Evolutionary conservation across 2,888 invertebrate species (phyloP).

Genomic region (Drosophila pseudotalamancana): DNA sequence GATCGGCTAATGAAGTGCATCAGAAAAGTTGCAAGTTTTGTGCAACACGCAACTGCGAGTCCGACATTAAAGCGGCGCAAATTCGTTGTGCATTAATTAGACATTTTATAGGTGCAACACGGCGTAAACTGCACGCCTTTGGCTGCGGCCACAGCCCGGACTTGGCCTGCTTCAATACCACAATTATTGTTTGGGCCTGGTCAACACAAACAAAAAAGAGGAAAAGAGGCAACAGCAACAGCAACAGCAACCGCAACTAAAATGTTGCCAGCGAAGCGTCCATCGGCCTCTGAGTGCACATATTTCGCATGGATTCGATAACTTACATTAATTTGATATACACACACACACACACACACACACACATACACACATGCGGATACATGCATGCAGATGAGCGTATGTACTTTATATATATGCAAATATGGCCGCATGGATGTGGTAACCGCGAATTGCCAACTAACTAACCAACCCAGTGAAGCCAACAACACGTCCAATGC

Average conservation of each 20-base stretch:
- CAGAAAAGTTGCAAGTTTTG: slow-evolving; percentile 14
- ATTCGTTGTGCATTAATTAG: slow-evolving; percentile 79
- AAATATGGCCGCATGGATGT: slow-evolving; percentile 23
- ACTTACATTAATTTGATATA: slow-evolving; percentile 77
- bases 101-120: slow-evolving; percentile 77
- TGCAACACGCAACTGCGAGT: slow-evolving; percentile 29
- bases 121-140: slow-evolving; percentile 63
- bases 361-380: slow-evolving; percentile 42
- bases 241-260: slow-evolving; percentile 50
- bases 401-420: background rate
- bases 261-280: slow-evolving; percentile 54
- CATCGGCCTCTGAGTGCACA: slow-evolving; percentile 35
- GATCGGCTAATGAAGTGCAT: slow-evolving; percentile 36
- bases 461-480: slow-evolving; percentile 51
- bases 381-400: slow-evolving; percentile 16
- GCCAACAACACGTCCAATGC: slow-evolving; percentile 41
- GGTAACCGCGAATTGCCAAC: slow-evolving; percentile 53
- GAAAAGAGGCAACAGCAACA: slow-evolving; percentile 16
- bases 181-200: slow-evolving; percentile 75
- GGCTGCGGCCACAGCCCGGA: slow-evolving; percentile 21
- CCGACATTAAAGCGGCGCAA: slow-evolving; percentile 66
- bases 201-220: slow-evolving; percentile 39
- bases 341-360: slow-evolving; percentile 45
- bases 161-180: slow-evolving; percentile 45
- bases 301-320: slow-evolving; percentile 75